phyloP scores from a whole-genome alignment of 92 coral and sea anemone species.

The Epizoanthus rinbou region DNA sequence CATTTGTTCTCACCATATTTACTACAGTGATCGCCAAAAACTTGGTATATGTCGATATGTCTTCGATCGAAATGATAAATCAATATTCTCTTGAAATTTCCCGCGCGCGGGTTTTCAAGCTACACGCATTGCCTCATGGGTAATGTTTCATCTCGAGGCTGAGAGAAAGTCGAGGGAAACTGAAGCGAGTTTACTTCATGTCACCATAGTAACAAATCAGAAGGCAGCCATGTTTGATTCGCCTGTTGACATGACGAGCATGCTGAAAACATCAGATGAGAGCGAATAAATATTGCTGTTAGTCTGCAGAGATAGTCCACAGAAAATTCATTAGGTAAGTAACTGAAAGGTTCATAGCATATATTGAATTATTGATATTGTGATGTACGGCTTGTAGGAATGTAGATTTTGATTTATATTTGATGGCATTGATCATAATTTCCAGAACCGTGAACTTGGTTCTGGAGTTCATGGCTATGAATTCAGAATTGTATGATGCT shows the following conservation, averaged over 20 bases:
- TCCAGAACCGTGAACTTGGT: too few species aligned
- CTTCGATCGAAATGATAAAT: too few species aligned
- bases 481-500: too few species aligned
- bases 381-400: too few species aligned
- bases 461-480: too few species aligned
- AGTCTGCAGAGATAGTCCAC: background rate
- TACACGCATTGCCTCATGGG: conserved; percentile 38
- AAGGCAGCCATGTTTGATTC: conserved; percentile 23
- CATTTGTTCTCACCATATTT: conserved; percentile 89
- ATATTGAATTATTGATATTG: too few species aligned
- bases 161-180: background rate
- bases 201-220: conserved; percentile 16
- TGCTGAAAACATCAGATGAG: conserved; percentile 3
- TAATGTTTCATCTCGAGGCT: background rate
- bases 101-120: conserved; percentile 33
- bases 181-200: conserved; percentile 2
- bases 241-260: conserved; percentile 8
- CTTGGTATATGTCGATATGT: too few species aligned
- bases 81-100: conserved; percentile 7
- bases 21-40: background rate
- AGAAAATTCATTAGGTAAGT: conserved; percentile 12
- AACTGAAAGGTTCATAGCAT: background rate
- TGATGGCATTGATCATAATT: too few species aligned
- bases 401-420: too few species aligned
- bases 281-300: background rate